phyloP scores from a whole-genome alignment of 2,113 vertebrate genomes.

The Sturnus vulgaris region DNA sequence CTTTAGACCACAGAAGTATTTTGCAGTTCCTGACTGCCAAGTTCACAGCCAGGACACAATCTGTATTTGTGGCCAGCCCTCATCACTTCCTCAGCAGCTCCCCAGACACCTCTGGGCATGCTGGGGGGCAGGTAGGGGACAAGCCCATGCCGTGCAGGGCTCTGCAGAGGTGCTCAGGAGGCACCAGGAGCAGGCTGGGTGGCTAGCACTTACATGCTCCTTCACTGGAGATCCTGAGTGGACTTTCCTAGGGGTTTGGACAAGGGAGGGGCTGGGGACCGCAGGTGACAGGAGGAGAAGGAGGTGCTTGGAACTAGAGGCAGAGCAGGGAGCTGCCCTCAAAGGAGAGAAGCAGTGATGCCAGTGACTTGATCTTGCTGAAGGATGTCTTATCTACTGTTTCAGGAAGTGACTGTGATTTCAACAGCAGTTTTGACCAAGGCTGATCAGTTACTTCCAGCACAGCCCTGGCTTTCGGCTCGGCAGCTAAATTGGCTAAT shows the following conservation, averaged over 20 bases:
- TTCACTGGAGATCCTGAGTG: background rate
- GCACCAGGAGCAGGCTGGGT: background rate
- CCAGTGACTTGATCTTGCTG: background rate
- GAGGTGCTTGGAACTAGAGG: background rate
- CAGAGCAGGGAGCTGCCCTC: background rate
- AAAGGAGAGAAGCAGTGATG: background rate
- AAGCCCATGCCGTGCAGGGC: accelerated
- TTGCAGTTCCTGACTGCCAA: background rate
- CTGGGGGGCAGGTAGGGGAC: accelerated
- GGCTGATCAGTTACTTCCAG: background rate
- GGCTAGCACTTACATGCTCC: background rate
- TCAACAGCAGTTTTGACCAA: background rate
- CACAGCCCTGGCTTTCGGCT: background rate
- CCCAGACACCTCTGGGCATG: background rate
- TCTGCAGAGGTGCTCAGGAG: background rate
- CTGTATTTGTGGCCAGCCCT: background rate
- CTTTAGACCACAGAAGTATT: background rate
- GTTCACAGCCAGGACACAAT: conserved; percentile 2
- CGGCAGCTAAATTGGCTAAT: background rate
- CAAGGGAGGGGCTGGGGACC: accelerated
- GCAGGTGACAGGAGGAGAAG: background rate
- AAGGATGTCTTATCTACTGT: background rate
- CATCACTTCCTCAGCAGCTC: conserved; percentile 2
- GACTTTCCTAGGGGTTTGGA: accelerated
- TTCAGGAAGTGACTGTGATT: background rate